A percentile compares a stretch with the other conserved stretches of the same genome.
Evolutionary conservation across 2,888 invertebrate species (phyloP).

Genomic region (Megalurothrips usitatus): DNA sequence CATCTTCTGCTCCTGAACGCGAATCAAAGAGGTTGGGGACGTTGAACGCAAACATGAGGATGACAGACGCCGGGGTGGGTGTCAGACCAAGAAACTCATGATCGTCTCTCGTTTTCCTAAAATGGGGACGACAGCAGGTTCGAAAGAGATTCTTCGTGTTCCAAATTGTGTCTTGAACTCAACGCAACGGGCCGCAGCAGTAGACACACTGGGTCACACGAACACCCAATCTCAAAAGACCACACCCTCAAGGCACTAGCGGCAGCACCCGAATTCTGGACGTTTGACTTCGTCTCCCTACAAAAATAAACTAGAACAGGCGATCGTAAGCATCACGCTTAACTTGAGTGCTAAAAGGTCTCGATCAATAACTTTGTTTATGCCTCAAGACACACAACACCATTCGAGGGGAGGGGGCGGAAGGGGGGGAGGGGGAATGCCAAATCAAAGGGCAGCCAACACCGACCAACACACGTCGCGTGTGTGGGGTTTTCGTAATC

Average conservation of each 20-base stretch:
- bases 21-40: background rate
- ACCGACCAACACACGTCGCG: background rate
- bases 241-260: too few species aligned
- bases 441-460: background rate
- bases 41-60: background rate
- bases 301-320: background rate
- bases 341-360: conserved; percentile 8
- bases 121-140: too few species aligned
- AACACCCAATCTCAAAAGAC: background rate
- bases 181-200: background rate
- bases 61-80: background rate
- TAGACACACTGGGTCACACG: background rate
- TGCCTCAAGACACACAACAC: conserved; percentile 11
- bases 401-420: background rate
- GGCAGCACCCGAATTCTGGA: too few species aligned
- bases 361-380: conserved; percentile 27
- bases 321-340: background rate
- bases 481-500: background rate
- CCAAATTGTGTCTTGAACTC: too few species aligned
- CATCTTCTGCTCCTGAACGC: background rate
- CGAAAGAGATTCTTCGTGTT: too few species aligned
- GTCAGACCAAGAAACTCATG: too few species aligned
- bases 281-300: too few species aligned
- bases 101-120: background rate
- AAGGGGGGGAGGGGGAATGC: background rate